Evolutionary conservation across 2,113 vertebrate species (phyloP), one percentile per base, ranked within the genome.

Genomic region (Oncorhynchus kisutch): DNA sequence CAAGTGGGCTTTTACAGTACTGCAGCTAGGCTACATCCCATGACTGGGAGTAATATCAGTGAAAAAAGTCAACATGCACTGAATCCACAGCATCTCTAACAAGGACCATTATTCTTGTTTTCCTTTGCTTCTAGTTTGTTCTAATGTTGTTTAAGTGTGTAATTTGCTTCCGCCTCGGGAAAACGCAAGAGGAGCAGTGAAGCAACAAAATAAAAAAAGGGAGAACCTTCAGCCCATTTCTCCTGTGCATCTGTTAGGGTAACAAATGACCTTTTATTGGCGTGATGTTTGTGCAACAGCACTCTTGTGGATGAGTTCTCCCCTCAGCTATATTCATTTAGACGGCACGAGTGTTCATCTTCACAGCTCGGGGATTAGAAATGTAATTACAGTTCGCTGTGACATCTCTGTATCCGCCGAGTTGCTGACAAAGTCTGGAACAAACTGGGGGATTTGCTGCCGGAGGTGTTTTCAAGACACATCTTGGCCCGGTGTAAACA

Each of bases 311-410:
- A 51, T 5, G 31, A 72, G 69, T 74, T 60, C 60, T 39, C 74
- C 62, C 7, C 39, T 25, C 29, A 60, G 22, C 60, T 27, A 22
- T 67, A 76, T 75, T 75, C n/a, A 76, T 72, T 57, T 62, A 66
- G 51, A 60, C 62, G 3, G 16, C 20, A 1, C 74, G 29, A 25
- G 60, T 76, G 64, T 80, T 76, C 72, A 80, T 76, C 73, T 80
- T 67, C 62, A n/a, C 29, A 67, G 62, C 49, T 16, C 34, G 9
- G 73, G 78, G 73, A 80, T 75, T 75, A 80, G 73, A 80, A 71
- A 72, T 79, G 72, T 70, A 79, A 80, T 80, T 75, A 71, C 62
- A 69, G 54, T 54, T 29, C n/a, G 25, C 62, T 18, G 66, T 67
- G 73, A 76, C 69, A 72, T 76, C 73, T 75, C 39, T 67, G 59